These are phyloP conservation scores for Megaceryle alcyon DNA, from an alignment of 2,797 vertebrate genomes.

Conservation along the genomic window DNA sequence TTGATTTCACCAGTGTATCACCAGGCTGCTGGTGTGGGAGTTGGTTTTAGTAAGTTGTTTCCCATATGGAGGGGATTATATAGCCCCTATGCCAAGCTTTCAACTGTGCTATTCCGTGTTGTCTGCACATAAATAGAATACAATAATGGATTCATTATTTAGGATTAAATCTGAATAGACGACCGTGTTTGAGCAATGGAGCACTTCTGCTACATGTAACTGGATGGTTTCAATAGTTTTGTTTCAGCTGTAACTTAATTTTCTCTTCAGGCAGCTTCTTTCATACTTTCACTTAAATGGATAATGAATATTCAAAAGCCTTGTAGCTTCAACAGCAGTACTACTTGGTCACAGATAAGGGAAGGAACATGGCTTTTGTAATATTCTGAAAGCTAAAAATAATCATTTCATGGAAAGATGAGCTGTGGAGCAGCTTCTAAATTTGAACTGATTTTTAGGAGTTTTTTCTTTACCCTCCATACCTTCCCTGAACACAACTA, in stretches of 20 bases:
- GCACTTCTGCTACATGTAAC: background rate
- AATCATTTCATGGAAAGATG: background rate
- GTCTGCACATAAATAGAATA: background rate
- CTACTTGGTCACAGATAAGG: background rate
- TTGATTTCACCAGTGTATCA: background rate
- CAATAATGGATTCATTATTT: background rate
- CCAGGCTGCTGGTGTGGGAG: background rate
- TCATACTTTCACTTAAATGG: background rate
- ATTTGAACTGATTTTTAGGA: background rate
- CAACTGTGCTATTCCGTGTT: background rate
- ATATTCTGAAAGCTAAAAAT: background rate
- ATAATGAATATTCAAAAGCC: background rate
- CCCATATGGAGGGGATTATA: background rate
- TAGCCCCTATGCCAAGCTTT: background rate
- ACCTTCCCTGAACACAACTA: background rate
- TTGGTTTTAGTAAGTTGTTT: background rate
- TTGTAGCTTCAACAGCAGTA: background rate
- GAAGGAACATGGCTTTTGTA: background rate
- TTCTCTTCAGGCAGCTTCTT: conserved; percentile 7
- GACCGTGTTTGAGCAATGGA: background rate
- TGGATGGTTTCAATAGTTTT: background rate
- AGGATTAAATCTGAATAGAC: background rate
- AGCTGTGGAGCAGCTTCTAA: background rate
- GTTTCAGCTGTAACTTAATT: conserved; percentile 12
- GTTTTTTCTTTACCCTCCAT: background rate